Conservation (phyloP, 2,113 vertebrate genomes). For the Mastomys natalensis region DNA sequence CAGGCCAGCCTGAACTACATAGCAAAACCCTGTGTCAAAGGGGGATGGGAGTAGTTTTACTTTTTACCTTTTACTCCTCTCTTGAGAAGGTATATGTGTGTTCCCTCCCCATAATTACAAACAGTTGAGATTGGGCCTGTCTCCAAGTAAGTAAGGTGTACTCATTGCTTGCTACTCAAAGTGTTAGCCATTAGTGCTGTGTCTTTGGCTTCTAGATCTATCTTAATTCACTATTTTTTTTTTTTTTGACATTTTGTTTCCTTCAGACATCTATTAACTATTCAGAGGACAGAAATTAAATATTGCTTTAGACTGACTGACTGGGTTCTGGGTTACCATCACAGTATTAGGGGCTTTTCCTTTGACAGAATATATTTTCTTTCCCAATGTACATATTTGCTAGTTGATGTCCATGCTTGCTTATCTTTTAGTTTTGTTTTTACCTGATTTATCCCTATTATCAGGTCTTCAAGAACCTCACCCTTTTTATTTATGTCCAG, state of each 20-base stretch:
- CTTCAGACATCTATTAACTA: conserved; percentile 29
- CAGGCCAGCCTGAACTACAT: not conserved
- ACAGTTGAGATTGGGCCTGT: not conserved
- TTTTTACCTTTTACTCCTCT: conserved; percentile 62
- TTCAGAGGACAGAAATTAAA: conserved; percentile 1
- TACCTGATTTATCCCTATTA: conserved; percentile 23
- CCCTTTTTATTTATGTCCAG: conserved; percentile 57
- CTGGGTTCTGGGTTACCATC: conserved; percentile 54
- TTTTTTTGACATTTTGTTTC: conserved; percentile 61
- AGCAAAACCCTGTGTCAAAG: not conserved
- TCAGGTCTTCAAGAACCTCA: conserved; percentile 59
- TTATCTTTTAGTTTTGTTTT: conserved; percentile 65
- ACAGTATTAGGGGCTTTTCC: not conserved
- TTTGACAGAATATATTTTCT: conserved; percentile 40
- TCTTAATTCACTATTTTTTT: conserved; percentile 20
- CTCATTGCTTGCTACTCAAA: conserved; percentile 35
- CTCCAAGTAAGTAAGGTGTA: not conserved
- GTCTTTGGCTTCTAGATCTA: conserved; percentile 58
- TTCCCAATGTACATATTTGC: not conserved
- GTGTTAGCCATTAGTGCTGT: conserved; percentile 40
- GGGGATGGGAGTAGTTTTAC: not conserved
- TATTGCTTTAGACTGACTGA: conserved; percentile 34
- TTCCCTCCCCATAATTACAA: conserved; percentile 49
- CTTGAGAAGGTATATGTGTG: conserved; percentile 24
- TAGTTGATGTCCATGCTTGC: conserved; percentile 67